Conservation (phyloP, 2,888 invertebrate genomes). For the Pristionchus japonicus region DNA sequence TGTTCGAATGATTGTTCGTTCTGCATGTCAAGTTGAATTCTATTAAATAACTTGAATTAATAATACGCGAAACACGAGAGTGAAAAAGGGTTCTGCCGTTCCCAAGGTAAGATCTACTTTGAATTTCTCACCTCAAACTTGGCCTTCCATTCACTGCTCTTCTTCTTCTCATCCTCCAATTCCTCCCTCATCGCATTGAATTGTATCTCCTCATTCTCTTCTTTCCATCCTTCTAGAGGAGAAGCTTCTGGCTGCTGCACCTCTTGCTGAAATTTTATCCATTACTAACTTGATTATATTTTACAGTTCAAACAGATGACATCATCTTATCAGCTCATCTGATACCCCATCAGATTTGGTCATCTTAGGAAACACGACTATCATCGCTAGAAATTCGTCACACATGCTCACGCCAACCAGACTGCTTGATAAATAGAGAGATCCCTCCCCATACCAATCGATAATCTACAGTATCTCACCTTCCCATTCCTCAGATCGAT, state of each 20-base stretch:
- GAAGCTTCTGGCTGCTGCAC: too few relatives aligned
- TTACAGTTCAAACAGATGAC: not conserved
- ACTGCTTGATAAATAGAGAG: not conserved
- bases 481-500: not conserved
- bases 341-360: too few relatives aligned
- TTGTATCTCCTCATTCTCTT: not conserved
- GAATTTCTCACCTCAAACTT: not conserved
- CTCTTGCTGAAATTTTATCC: not conserved
- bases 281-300: not conserved
- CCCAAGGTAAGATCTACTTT: too few relatives aligned
- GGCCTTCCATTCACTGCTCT: not conserved
- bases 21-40: too few relatives aligned
- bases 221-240: not conserved
- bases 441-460: not conserved
- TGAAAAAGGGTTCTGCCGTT: too few relatives aligned
- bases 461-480: not conserved
- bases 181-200: not conserved
- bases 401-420: too few relatives aligned
- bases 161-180: not conserved
- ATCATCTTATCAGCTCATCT: too few relatives aligned
- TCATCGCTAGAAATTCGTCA: not conserved
- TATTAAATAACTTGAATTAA: too few relatives aligned
- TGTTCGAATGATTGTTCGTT: too few relatives aligned
- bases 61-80: too few relatives aligned
- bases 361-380: not conserved